phyloP scores from a whole-genome alignment of 2,888 invertebrate genomes.

The Acleris sparsana region DNA sequence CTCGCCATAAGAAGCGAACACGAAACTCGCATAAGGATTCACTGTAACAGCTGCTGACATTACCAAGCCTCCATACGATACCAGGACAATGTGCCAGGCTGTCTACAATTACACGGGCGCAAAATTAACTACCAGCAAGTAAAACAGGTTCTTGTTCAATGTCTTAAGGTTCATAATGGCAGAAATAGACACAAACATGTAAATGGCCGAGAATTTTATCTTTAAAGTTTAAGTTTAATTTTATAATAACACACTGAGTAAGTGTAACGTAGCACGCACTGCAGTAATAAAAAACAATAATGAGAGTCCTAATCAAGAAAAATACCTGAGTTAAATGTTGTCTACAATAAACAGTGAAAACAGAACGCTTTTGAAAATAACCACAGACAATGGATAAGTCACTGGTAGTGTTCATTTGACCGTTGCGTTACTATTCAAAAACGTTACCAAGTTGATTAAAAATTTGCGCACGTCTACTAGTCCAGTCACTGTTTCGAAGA shows the following conservation, averaged over 20 bases:
- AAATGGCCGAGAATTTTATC: conserved; percentile 1
- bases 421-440: too few relatives aligned
- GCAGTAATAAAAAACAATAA: too few relatives aligned
- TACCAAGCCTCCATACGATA: conserved; percentile 49
- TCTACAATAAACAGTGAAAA: not conserved
- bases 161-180: conserved; percentile 2
- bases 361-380: not conserved
- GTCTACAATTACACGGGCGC: conserved; percentile 50
- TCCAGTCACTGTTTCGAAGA: conserved; percentile 25
- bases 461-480: conserved; percentile 24
- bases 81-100: conserved; percentile 47
- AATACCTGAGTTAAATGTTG: not conserved
- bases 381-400: too few relatives aligned
- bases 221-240: not conserved
- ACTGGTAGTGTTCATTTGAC: too few relatives aligned
- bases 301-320: not conserved
- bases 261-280: too few relatives aligned
- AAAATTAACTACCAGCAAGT: conserved; percentile 26
- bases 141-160: conserved; percentile 21
- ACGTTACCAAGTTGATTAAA: conserved; percentile 1
- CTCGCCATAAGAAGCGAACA: conserved; percentile 21
- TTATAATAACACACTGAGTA: too few relatives aligned
- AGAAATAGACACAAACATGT: not conserved
- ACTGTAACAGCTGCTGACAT: conserved; percentile 39
- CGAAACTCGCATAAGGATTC: conserved; percentile 32